phyloP scores from a whole-genome alignment of 2,797 vertebrate species.

The Erithacus rubecula region DNA sequence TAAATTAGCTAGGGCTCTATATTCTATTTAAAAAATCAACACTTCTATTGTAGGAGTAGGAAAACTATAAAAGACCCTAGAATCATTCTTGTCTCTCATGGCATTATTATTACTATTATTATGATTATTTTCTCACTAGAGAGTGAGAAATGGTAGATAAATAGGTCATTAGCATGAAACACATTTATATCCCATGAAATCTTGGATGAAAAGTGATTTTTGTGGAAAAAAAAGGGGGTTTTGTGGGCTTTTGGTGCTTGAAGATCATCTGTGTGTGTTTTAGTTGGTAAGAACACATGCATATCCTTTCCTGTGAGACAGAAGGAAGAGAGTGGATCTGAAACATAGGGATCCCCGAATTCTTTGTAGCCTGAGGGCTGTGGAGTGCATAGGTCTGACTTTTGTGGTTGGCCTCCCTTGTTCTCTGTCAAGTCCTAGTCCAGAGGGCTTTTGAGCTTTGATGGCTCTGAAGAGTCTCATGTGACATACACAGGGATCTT shows the following conservation, averaged over 20 bases:
- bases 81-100: background rate
- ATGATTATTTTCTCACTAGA: background rate
- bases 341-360: background rate
- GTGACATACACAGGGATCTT: background rate
- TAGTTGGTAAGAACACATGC: background rate
- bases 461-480: background rate
- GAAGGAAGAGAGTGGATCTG: background rate
- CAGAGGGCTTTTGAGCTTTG: background rate
- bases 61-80: background rate
- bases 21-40: background rate
- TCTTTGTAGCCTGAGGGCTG: background rate
- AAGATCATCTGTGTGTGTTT: background rate
- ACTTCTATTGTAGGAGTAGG: background rate
- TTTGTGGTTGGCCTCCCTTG: accelerated
- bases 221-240: background rate
- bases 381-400: background rate
- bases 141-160: background rate
- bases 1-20: background rate
- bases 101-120: background rate
- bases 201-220: background rate
- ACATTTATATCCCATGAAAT: background rate
- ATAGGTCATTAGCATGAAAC: background rate
- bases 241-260: background rate
- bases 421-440: background rate
- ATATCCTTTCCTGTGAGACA: background rate